Evolutionary conservation across 2,113 vertebrate species (phyloP).

Genomic region (Narcine bancroftii): DNA sequence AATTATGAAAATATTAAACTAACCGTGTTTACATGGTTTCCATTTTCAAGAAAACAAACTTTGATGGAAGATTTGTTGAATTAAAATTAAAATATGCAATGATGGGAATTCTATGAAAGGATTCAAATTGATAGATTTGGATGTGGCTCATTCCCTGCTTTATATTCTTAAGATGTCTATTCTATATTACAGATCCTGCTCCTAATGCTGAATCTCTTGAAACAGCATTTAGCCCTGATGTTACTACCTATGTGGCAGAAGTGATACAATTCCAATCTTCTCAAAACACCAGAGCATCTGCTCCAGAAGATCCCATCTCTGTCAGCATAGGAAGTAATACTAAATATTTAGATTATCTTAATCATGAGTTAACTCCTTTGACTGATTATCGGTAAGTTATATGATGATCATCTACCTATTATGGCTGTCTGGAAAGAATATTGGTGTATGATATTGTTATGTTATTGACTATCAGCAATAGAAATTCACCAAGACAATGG

Average conservation of each 20-base stretch:
- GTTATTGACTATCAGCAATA: too few species aligned
- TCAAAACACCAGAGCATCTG: background rate
- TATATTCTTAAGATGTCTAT: background rate
- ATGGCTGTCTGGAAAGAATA: background rate
- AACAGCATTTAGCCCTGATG: background rate
- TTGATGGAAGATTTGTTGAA: background rate
- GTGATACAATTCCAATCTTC: background rate
- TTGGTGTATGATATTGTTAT: background rate
- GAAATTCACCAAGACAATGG: too few species aligned
- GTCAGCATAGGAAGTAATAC: constrained; percentile 42
- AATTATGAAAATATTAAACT: background rate
- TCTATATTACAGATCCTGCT: background rate
- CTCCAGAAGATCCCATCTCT: rapidly evolving
- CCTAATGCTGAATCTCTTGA: background rate
- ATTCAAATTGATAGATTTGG: background rate
- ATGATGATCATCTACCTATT: background rate
- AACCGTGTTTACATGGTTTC: background rate
- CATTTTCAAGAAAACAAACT: background rate
- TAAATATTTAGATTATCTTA: constrained; percentile 39
- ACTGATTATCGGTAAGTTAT: constrained; percentile 49
- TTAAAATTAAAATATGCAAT: background rate
- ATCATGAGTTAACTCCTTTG: constrained; percentile 43
- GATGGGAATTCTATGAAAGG: background rate
- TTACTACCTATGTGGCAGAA: background rate
- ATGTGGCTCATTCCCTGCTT: background rate